phyloP scores from a whole-genome alignment of 2,888 invertebrate species.

The Agonopterix heracliana region DNA sequence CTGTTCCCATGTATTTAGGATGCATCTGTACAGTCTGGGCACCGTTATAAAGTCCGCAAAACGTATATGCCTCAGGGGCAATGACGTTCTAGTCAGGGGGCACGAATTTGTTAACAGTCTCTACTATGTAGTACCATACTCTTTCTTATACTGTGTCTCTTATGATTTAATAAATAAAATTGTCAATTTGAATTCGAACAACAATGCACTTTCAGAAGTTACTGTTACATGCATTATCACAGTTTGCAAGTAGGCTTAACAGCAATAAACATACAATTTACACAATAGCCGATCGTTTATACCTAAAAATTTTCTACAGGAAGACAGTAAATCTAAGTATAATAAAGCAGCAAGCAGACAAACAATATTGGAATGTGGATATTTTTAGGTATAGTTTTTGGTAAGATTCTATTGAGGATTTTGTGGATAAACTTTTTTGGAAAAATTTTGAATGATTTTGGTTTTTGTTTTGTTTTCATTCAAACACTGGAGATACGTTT shows the following conservation, averaged over 20 bases:
- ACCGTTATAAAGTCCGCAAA: too few relatives aligned
- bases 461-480: slow-evolving; percentile 25
- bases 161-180: too few relatives aligned
- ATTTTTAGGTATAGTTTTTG: slow-evolving; percentile 22
- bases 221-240: too few relatives aligned
- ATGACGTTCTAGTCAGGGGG: too few relatives aligned
- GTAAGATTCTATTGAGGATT: slow-evolving; percentile 29
- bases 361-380: slow-evolving; percentile 38
- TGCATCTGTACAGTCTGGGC: too few relatives aligned
- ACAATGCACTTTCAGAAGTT: too few relatives aligned
- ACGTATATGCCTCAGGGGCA: too few relatives aligned
- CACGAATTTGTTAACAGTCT: too few relatives aligned
- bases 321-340: slow-evolving; percentile 43
- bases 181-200: too few relatives aligned
- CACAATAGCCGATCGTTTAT: slow-evolving; percentile 22
- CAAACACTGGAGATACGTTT: slow-evolving; percentile 12
- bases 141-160: too few relatives aligned
- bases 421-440: slow-evolving; percentile 4
- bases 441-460: slow-evolving; percentile 30
- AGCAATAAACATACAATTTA: slow-evolving; percentile 22
- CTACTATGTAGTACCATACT: too few relatives aligned
- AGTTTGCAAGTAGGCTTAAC: slow-evolving; percentile 1
- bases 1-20: too few relatives aligned
- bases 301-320: slow-evolving; percentile 46
- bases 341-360: slow-evolving; percentile 27